Conservation (phyloP, 2,113 vertebrate genomes). For the Phalacrocorax pelagicus region DNA sequence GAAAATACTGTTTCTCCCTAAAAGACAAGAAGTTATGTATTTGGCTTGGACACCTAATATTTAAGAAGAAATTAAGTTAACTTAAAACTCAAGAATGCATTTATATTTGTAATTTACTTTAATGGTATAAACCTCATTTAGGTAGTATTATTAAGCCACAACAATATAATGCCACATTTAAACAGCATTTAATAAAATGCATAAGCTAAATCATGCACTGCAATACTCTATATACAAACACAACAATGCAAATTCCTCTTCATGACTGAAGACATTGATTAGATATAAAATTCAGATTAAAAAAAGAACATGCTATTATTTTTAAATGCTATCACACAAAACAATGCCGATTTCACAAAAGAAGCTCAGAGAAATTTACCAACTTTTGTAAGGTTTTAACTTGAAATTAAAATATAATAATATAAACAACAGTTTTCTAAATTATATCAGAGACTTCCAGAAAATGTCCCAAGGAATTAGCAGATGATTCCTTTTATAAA, state of each 20-base stretch:
- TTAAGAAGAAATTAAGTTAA: neutral
- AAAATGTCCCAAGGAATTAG: constrained; percentile 54
- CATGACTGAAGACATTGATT: constrained; percentile 78
- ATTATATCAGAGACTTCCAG: constrained; percentile 38
- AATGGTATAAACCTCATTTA: constrained; percentile 81
- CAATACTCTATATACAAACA: constrained; percentile 90
- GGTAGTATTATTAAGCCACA: constrained; percentile 85
- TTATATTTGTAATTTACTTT: constrained; percentile 69
- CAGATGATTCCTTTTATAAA: constrained; percentile 33
- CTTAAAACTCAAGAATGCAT: neutral
- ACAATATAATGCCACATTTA: constrained; percentile 83
- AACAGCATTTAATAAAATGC: constrained; percentile 94
- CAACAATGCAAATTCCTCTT: constrained; percentile 84
- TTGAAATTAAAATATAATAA: constrained; percentile 49
- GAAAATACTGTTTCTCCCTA: neutral
- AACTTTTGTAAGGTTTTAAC: constrained; percentile 54
- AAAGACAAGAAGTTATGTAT: neutral
- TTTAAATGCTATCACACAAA: constrained; percentile 65
- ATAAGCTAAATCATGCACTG: constrained; percentile 92
- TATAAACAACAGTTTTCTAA: constrained; percentile 33
- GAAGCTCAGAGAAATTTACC: constrained; percentile 27
- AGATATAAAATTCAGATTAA: constrained; percentile 84
- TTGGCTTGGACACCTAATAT: neutral
- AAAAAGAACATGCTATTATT: constrained; percentile 86
- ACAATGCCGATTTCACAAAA: constrained; percentile 58